Evolutionary conservation across 2,113 vertebrate genomes (phyloP).

Genomic region (Malurus alboscapulatus): DNA sequence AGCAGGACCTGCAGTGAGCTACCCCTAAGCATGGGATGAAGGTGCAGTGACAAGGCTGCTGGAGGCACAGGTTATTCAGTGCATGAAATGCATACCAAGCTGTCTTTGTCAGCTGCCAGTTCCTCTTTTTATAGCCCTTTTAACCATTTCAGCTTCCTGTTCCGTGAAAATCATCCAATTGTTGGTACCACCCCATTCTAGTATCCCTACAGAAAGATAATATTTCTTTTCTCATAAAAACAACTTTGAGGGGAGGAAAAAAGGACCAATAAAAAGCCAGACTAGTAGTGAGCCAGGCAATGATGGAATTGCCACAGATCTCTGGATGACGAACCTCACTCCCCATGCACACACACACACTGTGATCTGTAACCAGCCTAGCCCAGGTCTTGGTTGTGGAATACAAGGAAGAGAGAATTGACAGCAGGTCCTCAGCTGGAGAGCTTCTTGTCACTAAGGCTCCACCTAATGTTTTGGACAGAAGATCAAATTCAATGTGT

Average conservation of each 20-base stretch:
- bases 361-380: background rate
- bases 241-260: rapidly evolving
- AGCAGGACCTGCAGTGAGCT: background rate
- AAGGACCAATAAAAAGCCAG: background rate
- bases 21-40: background rate
- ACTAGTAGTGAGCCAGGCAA: background rate
- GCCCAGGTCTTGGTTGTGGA: background rate
- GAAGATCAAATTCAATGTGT: background rate
- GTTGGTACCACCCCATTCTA: background rate
- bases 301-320: background rate
- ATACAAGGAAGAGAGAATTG: background rate
- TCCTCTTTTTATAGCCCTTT: background rate
- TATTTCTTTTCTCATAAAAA: background rate
- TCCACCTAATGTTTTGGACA: background rate
- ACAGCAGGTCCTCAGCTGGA: background rate
- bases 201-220: background rate
- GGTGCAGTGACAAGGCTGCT: background rate
- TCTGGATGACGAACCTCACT: background rate
- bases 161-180: background rate
- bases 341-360: background rate
- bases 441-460: background rate
- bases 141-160: background rate
- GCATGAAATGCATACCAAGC: background rate
- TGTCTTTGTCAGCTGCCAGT: background rate
- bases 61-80: background rate